Conservation (phyloP, 30 jellyfish, hydroid and myxozoan species). For the Turritopsis rubra region DNA sequence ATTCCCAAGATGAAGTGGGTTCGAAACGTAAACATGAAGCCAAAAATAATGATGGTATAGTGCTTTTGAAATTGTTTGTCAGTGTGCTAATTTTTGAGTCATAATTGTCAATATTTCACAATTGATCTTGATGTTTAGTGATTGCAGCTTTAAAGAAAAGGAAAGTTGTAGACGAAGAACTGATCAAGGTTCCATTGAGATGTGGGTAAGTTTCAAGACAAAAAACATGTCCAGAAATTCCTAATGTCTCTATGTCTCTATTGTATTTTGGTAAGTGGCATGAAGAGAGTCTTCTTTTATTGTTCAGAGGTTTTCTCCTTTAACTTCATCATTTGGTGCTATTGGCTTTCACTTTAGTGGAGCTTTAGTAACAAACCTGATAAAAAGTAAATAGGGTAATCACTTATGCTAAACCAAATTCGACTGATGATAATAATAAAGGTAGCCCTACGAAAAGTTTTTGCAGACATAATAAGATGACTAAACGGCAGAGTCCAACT, state of each 20-base stretch:
- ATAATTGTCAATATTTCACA: background rate
- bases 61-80: background rate
- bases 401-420: no score
- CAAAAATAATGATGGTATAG: background rate
- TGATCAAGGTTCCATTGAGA: conserved; percentile 60
- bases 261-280: no score
- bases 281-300: no score
- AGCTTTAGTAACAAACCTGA: background rate
- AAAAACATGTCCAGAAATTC: background rate
- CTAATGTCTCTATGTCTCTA: no score
- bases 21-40: background rate
- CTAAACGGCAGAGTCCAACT: no score
- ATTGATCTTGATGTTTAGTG: background rate
- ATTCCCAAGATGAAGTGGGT: background rate
- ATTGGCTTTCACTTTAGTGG: background rate
- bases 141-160: conserved; percentile 36
- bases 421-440: no score
- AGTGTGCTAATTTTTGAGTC: background rate
- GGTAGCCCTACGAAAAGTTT: no score
- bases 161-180: conserved; percentile 69
- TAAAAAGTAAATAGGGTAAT: no score
- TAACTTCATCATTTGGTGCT: background rate
- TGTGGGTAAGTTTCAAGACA: conserved; percentile 53
- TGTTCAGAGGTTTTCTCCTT: no score
- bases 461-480: no score